These are phyloP conservation scores for Ceuthmochares aereus DNA, from an alignment of 2,113 vertebrate species.

Conservation along the genomic window DNA sequence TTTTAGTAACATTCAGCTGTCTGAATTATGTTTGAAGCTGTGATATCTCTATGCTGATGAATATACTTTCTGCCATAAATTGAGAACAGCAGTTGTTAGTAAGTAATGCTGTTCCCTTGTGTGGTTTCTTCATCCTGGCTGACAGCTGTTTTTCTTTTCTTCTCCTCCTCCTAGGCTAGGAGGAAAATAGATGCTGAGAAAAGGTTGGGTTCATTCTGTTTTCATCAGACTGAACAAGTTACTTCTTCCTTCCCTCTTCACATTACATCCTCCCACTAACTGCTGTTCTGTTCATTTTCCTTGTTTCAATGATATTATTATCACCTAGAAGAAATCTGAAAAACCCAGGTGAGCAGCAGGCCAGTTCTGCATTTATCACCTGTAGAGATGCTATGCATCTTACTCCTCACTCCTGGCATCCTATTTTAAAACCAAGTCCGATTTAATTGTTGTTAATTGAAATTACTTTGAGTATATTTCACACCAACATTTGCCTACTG, in stretches of 20 bases:
- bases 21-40: background rate
- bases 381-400: background rate
- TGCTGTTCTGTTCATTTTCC: background rate
- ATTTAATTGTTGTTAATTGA: constrained; percentile 33
- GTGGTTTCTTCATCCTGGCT: background rate
- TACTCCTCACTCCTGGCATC: background rate
- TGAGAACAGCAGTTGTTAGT: background rate
- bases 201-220: background rate
- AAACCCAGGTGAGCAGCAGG: background rate
- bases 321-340: background rate
- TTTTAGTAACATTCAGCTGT: background rate
- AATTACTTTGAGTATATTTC: background rate
- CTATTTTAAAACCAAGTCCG: background rate
- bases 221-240: background rate
- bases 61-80: background rate
- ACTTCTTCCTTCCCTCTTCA: background rate
- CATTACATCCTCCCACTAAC: background rate
- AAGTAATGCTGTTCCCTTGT: background rate
- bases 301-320: background rate
- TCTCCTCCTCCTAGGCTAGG: background rate
- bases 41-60: background rate
- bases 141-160: background rate
- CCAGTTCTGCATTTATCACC: background rate
- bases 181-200: background rate
- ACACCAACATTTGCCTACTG: background rate